Base-by-base conservation (phyloP, 2,888 invertebrate species). In the Teleogryllus oceanicus region DNA sequence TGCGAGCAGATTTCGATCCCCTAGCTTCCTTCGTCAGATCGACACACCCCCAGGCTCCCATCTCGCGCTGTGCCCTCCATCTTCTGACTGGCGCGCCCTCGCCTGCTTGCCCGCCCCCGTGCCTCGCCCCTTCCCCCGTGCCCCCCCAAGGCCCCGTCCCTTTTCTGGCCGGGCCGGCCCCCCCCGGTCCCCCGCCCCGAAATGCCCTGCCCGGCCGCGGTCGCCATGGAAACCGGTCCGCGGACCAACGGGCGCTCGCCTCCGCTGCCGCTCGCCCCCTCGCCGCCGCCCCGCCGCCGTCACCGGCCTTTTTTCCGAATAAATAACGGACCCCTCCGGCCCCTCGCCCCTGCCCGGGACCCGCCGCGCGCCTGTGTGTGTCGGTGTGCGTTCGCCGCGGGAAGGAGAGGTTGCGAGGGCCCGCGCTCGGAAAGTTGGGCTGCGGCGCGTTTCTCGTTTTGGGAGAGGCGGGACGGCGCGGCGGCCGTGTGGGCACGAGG, bases 201-300 rank as follows among this genome's bases (percentile, higher is more conserved):
- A 81, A 81, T 80, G 78, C 81, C 75, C 49, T 24, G 80, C 77
- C 78, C 81, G 37, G 79, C 78, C 79, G 77, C 78, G 74, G 81
- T 81, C 62, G 49, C 81, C 79, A 80, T 80, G 50, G 81, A 74
- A 80, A 81, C 81, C 49, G 76, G 51, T 49, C 78, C 37, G 16
- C 62, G 62, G 62, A 62, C 62, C 62, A 62, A 62, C 62, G 62
- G 62, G 62, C 62, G 62, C 62, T 16, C 18, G 62, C 62, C 62
- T 0, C 62, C 62, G 62, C 24, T 4, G 24, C 24, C 62, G 62
- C 18, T 18, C 16, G 62, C 62, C 62, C 62, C 62, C 18, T 62
- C 62, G 18, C 62, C 4, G 62, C 12, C 62, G 62, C 16, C 12
- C 16, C 18, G 12, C 62, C 62, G 24, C 24, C 24, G 24, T 37